Evolutionary conservation across 2,113 vertebrate genomes (phyloP), one percentile per base, ranked within the genome.

Genomic region (Macquaria australasica): DNA sequence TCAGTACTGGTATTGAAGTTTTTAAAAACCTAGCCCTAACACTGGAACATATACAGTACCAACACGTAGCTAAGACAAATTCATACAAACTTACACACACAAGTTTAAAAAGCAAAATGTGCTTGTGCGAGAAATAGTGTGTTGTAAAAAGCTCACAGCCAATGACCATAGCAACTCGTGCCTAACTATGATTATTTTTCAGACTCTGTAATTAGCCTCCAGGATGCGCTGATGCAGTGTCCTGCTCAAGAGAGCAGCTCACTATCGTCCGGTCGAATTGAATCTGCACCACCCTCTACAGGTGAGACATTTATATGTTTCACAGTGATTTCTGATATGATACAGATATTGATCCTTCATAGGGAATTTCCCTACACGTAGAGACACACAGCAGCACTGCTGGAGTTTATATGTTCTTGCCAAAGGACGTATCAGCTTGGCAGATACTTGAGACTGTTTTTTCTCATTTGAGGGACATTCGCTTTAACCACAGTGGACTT

Each of bases 131-230:
- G 12, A 31, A 7, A 62, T 14, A 31, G 18, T 48, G 41, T 50
- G 8, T 8, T 16, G 6, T 28, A 10, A 4, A 0, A 12, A 25
- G 25, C 6, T 80, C 41, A 8, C 45, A 58, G 66, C 25, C 20
- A 50, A 1, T 69, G 5, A 51, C 28, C 4, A 15, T 6, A 15
- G 16, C 9, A 53, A 51, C 69, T 28, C 9, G 34, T 56, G 25
- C 34, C 18, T 66, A 70, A 31, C 63, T 45, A 5, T 48, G 7
- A 10, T 67, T 76, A 1, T 74, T 67, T 82, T 82, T 21, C 94
- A 99, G 98, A 98, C 94, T 97, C 97, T 51, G 87, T 97, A 67
- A 95, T 94, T 95, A 97, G 96, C 87, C 95, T 97, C 50, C 97
- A 97, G 90, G 98, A 99, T 23, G 73, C 48, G 2, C 83, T 95